Evolutionary conservation across 1,140 invertebrate species (phyloP), one percentile per base, ranked within the genome.

Genomic region (Coelopa frigida): DNA sequence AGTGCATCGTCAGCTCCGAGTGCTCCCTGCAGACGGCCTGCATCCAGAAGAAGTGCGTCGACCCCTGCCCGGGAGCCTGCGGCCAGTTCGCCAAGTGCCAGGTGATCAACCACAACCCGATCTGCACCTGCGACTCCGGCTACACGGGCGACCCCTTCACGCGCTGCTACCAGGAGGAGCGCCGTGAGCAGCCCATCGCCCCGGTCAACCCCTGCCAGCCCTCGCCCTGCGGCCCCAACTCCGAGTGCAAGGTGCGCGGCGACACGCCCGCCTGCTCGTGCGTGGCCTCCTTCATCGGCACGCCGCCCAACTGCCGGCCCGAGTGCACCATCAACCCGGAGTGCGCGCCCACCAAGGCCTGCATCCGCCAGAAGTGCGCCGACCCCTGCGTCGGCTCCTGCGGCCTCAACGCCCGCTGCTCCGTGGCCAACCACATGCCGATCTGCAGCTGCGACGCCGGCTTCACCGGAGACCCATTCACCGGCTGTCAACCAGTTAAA

Each of bases 401-500:
- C 50, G 83, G 83, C 18, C 72, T 78, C 39, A 83, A 82, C 60
- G 77, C 83, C 3, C 73, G 76, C 21, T 87, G 84, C 51, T 75
- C 77, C 59, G 80, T 84, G 3, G 73, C 80, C 23, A 81, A 80
- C 61, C 81, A 83, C 59, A 80, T 77, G 69, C 78, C 80, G 4
- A 81, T 82, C 39, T 86, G 83, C 57, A 78, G 73, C 20, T 86
- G 83, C 59, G 72, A 75, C 50, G 75, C 78, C 55, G 80, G 79
- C 61, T 78, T 77, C 52, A 88, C 83, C 7, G 87, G 86, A 48
- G 85, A 89, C 78, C 84, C 85, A 32, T 85, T 85, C 60, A 75
- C 74, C 23, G 78, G 78, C 55, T 88, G 85, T 60, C 81, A 78
- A 47, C 57, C 57, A 37, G 62, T 77, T 41, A 71, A 69, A 77